Conservation (phyloP, 2,113 vertebrate species). For the Hippocampus abdominalis region DNA sequence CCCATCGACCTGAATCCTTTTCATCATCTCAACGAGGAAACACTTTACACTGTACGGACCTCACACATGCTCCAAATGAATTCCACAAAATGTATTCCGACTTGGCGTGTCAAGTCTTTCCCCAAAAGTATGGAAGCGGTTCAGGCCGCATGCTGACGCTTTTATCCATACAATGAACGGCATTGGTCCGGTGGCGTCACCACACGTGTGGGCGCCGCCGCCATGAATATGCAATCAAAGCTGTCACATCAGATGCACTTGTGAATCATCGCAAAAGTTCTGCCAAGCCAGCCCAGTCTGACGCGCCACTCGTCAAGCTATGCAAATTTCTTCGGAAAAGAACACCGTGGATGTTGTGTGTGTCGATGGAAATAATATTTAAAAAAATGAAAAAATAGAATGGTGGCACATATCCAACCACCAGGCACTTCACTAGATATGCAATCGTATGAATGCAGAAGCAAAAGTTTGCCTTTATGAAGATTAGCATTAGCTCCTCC, state of each 20-base stretch:
- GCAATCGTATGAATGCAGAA: too few relatives aligned
- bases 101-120: background rate
- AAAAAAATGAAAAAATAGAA: too few relatives aligned
- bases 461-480: too few relatives aligned
- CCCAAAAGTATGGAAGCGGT: background rate
- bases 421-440: too few relatives aligned
- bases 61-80: background rate
- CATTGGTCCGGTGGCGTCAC: slow-evolving; percentile 28
- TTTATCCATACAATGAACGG: background rate
- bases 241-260: slow-evolving; percentile 12
- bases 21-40: background rate
- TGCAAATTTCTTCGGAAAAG: background rate
- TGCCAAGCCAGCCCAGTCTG: background rate
- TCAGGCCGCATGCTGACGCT: background rate
- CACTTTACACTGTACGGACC: background rate
- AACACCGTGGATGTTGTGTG: background rate
- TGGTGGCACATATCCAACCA: too few relatives aligned
- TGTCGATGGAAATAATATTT: background rate
- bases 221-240: slow-evolving; percentile 34
- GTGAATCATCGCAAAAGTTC: slow-evolving; percentile 22
- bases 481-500: too few relatives aligned
- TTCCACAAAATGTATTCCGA: background rate
- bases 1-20: background rate
- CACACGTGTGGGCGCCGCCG: slow-evolving; percentile 18
- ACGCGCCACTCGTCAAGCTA: slow-evolving; percentile 46